These are phyloP conservation scores for Trachops cirrhosus DNA, from an alignment of 2,797 vertebrate species.

Conservation along the genomic window DNA sequence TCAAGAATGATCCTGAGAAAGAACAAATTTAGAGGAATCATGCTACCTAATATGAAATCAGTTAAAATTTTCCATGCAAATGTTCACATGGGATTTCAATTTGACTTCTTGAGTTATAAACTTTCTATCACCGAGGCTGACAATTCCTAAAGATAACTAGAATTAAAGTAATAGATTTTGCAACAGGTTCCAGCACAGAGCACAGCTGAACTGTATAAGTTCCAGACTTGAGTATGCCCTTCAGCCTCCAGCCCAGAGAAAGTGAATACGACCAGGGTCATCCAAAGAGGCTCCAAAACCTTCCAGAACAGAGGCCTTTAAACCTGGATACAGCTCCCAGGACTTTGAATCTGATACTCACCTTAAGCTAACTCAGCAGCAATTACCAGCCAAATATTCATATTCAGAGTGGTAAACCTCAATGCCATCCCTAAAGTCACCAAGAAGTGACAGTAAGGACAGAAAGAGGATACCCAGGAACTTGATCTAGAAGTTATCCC, in stretches of 20 bases:
- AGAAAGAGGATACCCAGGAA: neutral
- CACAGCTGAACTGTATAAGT: neutral
- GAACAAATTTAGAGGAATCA: neutral
- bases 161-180: neutral
- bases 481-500: neutral
- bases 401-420: neutral
- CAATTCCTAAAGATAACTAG: neutral
- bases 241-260: neutral
- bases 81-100: neutral
- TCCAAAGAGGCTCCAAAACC: neutral
- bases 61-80: neutral
- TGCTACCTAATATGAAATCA: neutral
- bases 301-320: neutral
- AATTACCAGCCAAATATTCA: neutral
- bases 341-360: neutral
- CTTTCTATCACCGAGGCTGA: neutral
- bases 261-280: neutral
- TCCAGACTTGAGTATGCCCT: neutral
- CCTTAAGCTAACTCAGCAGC: neutral
- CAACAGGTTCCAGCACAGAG: neutral
- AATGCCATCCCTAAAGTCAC: neutral
- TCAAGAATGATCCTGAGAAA: neutral
- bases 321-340: neutral
- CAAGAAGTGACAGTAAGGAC: neutral
- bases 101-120: neutral